phyloP scores from a whole-genome alignment of 1,140 invertebrate genomes.

The Ridgeia piscesae region DNA sequence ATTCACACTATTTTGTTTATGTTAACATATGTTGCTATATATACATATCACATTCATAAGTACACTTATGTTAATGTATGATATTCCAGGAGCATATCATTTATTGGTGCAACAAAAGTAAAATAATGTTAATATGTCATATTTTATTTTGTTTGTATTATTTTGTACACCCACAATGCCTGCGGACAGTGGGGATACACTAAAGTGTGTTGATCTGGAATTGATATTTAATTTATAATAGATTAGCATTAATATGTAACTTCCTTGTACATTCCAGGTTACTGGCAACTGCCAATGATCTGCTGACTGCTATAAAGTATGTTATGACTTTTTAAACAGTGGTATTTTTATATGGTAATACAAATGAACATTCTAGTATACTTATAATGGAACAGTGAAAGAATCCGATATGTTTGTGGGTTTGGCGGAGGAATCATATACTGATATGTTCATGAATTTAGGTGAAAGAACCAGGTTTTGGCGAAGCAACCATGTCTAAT shows the following conservation, averaged over 20 bases:
- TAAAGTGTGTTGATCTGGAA: neutral
- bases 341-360: neutral
- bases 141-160: neutral
- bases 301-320: neutral
- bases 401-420: too few relatives aligned
- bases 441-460: neutral
- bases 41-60: too few relatives aligned
- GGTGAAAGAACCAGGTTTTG: neutral
- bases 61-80: too few relatives aligned
- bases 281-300: neutral
- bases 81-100: too few relatives aligned
- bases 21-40: too few relatives aligned
- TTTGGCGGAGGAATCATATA: too few relatives aligned
- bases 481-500: neutral
- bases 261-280: neutral
- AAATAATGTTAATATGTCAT: neutral
- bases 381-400: too few relatives aligned
- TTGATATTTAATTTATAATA: neutral
- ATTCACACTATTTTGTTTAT: too few relatives aligned
- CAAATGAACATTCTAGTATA: too few relatives aligned
- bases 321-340: neutral
- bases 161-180: neutral
- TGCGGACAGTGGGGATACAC: neutral
- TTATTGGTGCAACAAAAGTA: neutral
- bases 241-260: neutral